These are phyloP conservation scores for Fabriciana adippe DNA, from an alignment of 2,888 invertebrate species.

Conservation along the genomic window DNA sequence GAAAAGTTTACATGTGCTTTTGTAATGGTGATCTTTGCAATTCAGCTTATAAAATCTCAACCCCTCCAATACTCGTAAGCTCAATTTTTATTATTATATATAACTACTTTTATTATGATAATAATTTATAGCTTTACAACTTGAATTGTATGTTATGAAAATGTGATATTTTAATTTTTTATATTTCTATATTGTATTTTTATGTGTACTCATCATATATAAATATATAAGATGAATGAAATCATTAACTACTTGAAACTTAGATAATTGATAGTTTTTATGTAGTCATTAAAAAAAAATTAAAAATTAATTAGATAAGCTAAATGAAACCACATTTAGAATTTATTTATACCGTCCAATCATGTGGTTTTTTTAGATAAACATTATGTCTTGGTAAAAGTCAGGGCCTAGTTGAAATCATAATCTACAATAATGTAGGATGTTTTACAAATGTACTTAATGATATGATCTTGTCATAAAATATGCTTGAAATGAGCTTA, in stretches of 20 bases:
- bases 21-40: constrained; percentile 96
- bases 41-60: constrained; percentile 50
- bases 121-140: constrained; percentile 1
- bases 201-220: too few relatives aligned
- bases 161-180: constrained; percentile 12
- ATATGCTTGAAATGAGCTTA: too few relatives aligned
- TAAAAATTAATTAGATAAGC: constrained; percentile 16
- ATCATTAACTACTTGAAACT: neutral
- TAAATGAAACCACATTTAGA: constrained; percentile 3
- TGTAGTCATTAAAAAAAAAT: constrained; percentile 3
- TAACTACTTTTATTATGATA: constrained; percentile 38
- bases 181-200: neutral
- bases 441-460: too few relatives aligned
- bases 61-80: constrained; percentile 47
- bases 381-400: neutral
- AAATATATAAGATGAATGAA: neutral
- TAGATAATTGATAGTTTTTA: constrained; percentile 1
- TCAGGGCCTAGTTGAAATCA: too few relatives aligned
- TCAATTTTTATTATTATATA: constrained; percentile 46
- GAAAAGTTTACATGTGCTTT: constrained; percentile 94
- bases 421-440: too few relatives aligned
- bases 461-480: too few relatives aligned
- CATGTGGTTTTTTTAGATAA: constrained; percentile 22
- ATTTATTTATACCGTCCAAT: constrained; percentile 25
- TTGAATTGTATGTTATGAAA: constrained; percentile 3